Conservation (phyloP, 2,113 vertebrate genomes). For the Xenus cinereus region DNA sequence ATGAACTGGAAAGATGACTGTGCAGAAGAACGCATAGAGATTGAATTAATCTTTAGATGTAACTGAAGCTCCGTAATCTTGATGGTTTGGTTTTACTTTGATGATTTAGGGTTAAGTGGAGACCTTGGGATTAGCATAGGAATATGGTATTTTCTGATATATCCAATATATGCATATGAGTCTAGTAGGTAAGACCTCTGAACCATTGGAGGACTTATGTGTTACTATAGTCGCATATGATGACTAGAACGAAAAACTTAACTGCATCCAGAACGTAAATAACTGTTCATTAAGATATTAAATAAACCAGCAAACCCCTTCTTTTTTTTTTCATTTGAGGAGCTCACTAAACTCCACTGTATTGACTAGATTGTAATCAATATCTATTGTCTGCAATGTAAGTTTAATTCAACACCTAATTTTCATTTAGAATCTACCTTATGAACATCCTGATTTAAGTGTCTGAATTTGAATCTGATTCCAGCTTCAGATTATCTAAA, state of each 20-base stretch:
- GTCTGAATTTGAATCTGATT: neutral
- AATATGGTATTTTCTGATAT: neutral
- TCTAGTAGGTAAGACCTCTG: neutral
- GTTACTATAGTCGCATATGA: neutral
- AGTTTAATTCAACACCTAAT: neutral
- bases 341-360: neutral
- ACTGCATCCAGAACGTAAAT: neutral
- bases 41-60: neutral
- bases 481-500: neutral
- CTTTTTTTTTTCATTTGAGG: neutral
- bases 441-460: neutral
- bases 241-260: neutral
- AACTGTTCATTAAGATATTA: neutral
- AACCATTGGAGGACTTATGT: neutral
- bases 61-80: neutral
- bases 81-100: neutral
- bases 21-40: neutral
- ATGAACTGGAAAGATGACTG: rapidly evolving
- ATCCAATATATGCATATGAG: neutral
- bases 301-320: neutral
- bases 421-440: neutral
- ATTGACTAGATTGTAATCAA: neutral
- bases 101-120: neutral
- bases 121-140: neutral
- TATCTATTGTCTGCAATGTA: neutral